Evolutionary conservation across 2,113 vertebrate species (phyloP).

Genomic region (Callocephalon fimbriatum): DNA sequence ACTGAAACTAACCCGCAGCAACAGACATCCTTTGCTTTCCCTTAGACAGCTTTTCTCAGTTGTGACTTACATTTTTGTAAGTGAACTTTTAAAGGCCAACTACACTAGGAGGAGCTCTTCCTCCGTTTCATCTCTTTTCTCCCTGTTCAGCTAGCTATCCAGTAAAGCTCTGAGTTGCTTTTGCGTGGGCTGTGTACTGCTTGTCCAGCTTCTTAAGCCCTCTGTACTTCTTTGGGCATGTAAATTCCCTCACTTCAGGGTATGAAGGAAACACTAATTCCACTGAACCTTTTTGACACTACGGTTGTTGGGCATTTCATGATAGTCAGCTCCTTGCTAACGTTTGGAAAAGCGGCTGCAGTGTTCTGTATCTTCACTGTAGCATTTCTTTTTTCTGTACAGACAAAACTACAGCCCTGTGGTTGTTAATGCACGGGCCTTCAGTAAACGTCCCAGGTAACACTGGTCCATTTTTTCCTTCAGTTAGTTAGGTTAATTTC

Average conservation of each 20-base stretch:
- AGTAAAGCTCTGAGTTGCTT: neutral
- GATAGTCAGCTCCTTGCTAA: neutral
- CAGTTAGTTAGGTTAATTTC: neutral
- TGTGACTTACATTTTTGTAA: neutral
- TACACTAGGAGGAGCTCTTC: constrained; percentile 53
- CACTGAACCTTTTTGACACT: neutral
- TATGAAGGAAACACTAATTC: neutral
- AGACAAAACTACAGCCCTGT: neutral
- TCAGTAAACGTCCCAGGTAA: neutral
- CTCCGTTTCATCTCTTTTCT: neutral
- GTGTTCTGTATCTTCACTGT: neutral
- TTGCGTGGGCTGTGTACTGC: neutral
- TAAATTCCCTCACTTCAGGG: neutral
- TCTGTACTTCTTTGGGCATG: neutral
- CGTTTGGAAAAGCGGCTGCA: neutral
- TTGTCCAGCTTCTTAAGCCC: neutral
- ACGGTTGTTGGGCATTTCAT: accelerated
- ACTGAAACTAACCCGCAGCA: neutral
- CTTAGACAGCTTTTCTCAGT: neutral
- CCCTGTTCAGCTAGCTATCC: neutral
- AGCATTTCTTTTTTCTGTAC: neutral
- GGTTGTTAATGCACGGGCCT: neutral
- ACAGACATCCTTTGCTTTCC: neutral
- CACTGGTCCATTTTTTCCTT: neutral
- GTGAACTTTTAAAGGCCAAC: neutral